These are phyloP conservation scores for Cossypha dichroa DNA, from an alignment of 2,797 vertebrate species.

Conservation along the genomic window DNA sequence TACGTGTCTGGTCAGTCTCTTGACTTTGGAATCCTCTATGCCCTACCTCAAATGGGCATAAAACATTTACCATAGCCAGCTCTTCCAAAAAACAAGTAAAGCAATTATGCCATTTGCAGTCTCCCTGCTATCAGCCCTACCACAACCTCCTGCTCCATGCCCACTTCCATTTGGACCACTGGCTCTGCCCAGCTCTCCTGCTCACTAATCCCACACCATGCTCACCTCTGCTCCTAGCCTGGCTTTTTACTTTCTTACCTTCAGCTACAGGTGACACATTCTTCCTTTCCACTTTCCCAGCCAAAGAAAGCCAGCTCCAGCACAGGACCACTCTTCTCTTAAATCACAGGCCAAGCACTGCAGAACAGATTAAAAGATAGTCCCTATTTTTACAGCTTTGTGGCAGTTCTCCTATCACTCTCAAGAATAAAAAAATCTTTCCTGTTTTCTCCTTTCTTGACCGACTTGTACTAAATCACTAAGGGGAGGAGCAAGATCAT, in stretches of 20 bases:
- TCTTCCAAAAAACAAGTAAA: background rate
- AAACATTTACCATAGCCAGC: background rate
- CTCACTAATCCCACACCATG: background rate
- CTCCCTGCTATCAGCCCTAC: background rate
- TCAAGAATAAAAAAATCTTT: background rate
- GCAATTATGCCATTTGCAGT: background rate
- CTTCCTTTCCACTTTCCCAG: background rate
- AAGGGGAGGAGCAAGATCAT: slow-evolving; percentile 19
- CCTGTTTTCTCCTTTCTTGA: background rate
- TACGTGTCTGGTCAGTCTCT: background rate
- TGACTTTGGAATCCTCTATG: background rate
- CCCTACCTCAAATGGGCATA: accelerated
- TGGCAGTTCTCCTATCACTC: background rate
- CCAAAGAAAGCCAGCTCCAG: background rate
- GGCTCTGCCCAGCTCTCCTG: background rate
- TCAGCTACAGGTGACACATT: background rate
- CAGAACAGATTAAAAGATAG: background rate
- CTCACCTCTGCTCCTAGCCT: background rate
- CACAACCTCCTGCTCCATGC: background rate
- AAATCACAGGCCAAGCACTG: background rate
- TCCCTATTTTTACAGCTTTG: background rate
- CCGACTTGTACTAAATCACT: slow-evolving; percentile 13
- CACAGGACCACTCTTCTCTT: background rate
- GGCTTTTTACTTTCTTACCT: slow-evolving; percentile 12
- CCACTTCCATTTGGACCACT: background rate